phyloP scores from a whole-genome alignment of 1,140 invertebrate genomes.

The Tetranychus cinnabarinus region DNA sequence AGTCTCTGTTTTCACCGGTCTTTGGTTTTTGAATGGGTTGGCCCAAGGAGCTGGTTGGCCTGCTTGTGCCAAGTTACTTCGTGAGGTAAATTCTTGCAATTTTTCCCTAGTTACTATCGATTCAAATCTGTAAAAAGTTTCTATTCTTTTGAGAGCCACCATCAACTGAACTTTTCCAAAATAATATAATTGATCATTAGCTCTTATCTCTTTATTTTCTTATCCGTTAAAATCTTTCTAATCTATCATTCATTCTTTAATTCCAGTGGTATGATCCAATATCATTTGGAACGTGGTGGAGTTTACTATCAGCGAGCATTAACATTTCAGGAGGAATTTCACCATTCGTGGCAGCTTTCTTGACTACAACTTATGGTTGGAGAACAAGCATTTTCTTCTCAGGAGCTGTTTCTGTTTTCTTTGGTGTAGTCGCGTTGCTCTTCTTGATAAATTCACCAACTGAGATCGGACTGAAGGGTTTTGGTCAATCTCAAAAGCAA shows the following conservation, averaged over 20 bases:
- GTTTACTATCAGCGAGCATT: constrained; percentile 24
- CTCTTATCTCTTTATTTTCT: too few relatives aligned
- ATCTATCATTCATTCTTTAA: not conserved
- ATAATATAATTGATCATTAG: too few relatives aligned
- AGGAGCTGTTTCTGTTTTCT: constrained; percentile 14
- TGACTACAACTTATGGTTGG: constrained; percentile 22
- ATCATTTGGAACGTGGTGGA: constrained; percentile 28
- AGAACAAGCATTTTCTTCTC: constrained; percentile 15
- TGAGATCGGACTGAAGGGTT: constrained; percentile 1
- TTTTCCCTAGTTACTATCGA: too few relatives aligned
- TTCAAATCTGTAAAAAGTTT: too few relatives aligned
- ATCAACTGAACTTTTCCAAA: too few relatives aligned
- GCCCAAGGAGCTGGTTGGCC: constrained; percentile 28
- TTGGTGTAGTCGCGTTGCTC: not conserved
- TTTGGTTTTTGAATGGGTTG: constrained; percentile 27
- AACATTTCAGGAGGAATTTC: constrained; percentile 25
- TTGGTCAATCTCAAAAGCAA: not conserved
- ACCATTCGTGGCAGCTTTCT: constrained; percentile 20
- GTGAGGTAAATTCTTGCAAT: too few relatives aligned
- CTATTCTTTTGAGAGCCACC: too few relatives aligned
- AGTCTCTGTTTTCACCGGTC: constrained; percentile 15
- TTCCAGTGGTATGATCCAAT: constrained; percentile 23
- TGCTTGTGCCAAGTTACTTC: constrained; percentile 24
- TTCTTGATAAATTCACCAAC: constrained; percentile 3
- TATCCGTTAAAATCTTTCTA: not conserved